Evolutionary conservation across 1,140 invertebrate species (phyloP), one percentile per base, ranked within the genome.

Genomic region (Platorchestia sp.): DNA sequence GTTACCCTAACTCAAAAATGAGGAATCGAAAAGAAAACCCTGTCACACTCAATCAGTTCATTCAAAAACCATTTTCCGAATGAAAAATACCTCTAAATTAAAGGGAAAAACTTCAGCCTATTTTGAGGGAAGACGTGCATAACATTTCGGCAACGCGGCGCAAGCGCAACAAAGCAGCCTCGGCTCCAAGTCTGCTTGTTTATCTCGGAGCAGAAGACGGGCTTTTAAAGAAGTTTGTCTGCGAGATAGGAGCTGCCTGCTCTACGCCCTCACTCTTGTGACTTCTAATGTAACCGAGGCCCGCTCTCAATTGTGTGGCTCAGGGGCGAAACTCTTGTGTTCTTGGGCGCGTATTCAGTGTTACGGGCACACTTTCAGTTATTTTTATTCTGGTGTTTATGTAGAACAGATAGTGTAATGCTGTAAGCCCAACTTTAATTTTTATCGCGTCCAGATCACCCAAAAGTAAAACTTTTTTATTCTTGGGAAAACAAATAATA

Each of bases 191-290:
- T 22, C 59, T 75, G 59, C 59, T 75, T 75, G 59, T 75, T 75
- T 75, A 75, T 75, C 59, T 75, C 59, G 36, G 59, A 36, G 59
- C 59, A 75, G 59, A 75, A 75, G 59, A 75, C 59, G 59, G 59
- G 59, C 59, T 75, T 75, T 75, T 75, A 75, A 75, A 75, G 59
- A 75, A 75, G 59, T 75, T 75, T 75, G 59, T 75, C 59, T 75
- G 59, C 14, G 59, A 75, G 59, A 75, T 75, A 75, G 14, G 59
- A 36, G 59, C 59, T 1, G 7, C 27, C 59, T 75, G 59, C 59
- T 75, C 59, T 10, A 36, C 59, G 36, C 59, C 14, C 59, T 75
- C 59, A 36, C 59, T 75, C 59, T 75, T 75, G 59, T 75, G 59
- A 10, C 59, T 75, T 75, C 59, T 75, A 75, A 75, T 75, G 59